Conservation (phyloP, 2,113 vertebrate species). For the Pteruthius melanotis region DNA sequence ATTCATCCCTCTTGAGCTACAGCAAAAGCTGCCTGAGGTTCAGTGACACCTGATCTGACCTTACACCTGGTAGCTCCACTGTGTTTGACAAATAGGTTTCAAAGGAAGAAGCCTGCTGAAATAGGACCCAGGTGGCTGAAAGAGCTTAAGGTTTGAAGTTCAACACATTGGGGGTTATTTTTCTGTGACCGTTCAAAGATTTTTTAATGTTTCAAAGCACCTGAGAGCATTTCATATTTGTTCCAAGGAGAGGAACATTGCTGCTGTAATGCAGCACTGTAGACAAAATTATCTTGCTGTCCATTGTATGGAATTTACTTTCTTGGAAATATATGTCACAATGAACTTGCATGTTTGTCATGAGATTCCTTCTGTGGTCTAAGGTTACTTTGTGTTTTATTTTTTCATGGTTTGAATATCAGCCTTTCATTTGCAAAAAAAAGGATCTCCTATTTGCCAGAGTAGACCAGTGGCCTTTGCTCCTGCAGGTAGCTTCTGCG, state of each 20-base stretch:
- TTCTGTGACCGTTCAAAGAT: background rate
- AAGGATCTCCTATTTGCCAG: background rate
- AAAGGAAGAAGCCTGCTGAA: background rate
- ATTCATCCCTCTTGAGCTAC: background rate
- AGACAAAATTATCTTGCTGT: background rate
- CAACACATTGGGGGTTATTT: background rate
- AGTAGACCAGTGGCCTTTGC: background rate
- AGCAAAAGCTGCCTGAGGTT: background rate
- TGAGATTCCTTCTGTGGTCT: background rate
- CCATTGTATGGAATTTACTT: background rate
- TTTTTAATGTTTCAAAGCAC: background rate
- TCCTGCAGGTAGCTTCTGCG: background rate
- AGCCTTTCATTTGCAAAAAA: background rate
- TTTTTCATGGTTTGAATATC: background rate
- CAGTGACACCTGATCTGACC: background rate
- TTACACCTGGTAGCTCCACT: background rate
- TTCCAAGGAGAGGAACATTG: background rate
- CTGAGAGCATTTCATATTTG: background rate
- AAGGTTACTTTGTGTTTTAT: background rate
- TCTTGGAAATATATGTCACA: background rate
- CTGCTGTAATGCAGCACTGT: fast-evolving
- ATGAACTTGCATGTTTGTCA: background rate
- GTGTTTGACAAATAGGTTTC: background rate
- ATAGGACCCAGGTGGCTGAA: background rate
- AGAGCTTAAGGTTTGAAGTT: background rate